These are phyloP conservation scores for Manis javanica DNA, from an alignment of 2,797 vertebrate genomes.

Conservation along the genomic window DNA sequence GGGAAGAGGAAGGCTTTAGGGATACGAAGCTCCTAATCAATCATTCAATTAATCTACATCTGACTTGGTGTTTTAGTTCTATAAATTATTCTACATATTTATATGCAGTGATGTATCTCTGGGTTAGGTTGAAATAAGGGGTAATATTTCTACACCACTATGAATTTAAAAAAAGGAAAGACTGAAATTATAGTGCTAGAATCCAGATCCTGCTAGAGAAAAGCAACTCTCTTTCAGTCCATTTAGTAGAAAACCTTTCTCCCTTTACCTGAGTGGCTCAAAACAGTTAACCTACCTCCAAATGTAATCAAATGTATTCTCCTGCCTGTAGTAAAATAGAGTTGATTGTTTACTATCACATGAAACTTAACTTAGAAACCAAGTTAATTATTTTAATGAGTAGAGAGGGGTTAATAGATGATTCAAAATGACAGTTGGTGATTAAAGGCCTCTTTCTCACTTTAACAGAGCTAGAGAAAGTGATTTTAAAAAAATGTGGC, in stretches of 20 bases:
- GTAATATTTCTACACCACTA: neutral
- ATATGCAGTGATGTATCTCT: neutral
- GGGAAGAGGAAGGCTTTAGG: neutral
- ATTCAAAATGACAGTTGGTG: slow-evolving; percentile 24
- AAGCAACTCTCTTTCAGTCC: neutral
- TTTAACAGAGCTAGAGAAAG: neutral
- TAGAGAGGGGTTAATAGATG: neutral
- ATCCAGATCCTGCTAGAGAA: neutral
- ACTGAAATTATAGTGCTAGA: neutral
- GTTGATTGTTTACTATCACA: neutral
- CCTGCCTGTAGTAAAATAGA: neutral
- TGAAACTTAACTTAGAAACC: slow-evolving; percentile 48
- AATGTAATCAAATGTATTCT: neutral
- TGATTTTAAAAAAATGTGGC: neutral
- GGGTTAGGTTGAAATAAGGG: neutral
- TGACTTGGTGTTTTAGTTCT: neutral
- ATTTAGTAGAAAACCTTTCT: neutral
- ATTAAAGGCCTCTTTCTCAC: neutral
- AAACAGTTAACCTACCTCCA: neutral
- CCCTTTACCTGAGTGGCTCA: neutral
- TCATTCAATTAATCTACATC: neutral
- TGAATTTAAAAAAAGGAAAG: neutral
- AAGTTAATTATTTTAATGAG: slow-evolving; percentile 20
- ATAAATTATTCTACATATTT: neutral
- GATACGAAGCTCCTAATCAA: neutral